Evolutionary conservation across 2,797 vertebrate species (phyloP).

Genomic region (Sebastes alutus): DNA sequence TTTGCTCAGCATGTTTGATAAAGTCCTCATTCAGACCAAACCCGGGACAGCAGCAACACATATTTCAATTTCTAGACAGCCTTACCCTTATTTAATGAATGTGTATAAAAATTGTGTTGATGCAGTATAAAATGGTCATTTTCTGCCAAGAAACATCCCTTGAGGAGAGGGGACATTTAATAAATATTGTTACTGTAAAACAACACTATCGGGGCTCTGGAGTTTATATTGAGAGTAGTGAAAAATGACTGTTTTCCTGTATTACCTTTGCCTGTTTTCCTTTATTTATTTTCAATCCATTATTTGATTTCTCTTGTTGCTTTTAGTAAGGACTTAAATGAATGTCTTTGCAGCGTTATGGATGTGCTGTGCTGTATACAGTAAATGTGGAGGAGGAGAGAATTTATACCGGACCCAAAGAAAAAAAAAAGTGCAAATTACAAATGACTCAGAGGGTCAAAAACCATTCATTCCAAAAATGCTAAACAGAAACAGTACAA

Average conservation of each 20-base stretch:
- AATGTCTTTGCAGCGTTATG: slow-evolving; percentile 34
- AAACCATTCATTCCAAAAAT: slow-evolving; percentile 21
- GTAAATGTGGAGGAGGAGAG: slow-evolving; percentile 9
- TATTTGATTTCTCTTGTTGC: slow-evolving; percentile 39
- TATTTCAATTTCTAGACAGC: slow-evolving; percentile 7
- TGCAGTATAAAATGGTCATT: slow-evolving; percentile 20
- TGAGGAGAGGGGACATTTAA: slow-evolving; percentile 20
- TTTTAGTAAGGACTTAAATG: slow-evolving; percentile 32
- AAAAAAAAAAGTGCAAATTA: slow-evolving; percentile 25
- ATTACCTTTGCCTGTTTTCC: slow-evolving; percentile 24
- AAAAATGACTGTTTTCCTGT: slow-evolving; percentile 27
- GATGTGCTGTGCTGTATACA: slow-evolving; percentile 6
- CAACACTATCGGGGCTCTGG: not conserved
- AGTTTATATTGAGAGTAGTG: slow-evolving; percentile 20
- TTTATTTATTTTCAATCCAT: slow-evolving; percentile 38
- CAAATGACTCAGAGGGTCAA: slow-evolving; percentile 7
- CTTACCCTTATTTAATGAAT: slow-evolving; percentile 24
- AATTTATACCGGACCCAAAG: not conserved
- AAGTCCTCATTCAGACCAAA: slow-evolving; percentile 11
- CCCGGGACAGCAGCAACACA: not conserved
- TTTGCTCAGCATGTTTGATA: slow-evolving; percentile 12
- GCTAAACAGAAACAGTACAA: not conserved
- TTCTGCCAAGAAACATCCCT: slow-evolving; percentile 33
- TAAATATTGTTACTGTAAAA: slow-evolving; percentile 43
- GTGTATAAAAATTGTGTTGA: slow-evolving; percentile 18